Base-by-base conservation (phyloP, 2,797 vertebrate genomes). In the Chloroceryle inda region DNA sequence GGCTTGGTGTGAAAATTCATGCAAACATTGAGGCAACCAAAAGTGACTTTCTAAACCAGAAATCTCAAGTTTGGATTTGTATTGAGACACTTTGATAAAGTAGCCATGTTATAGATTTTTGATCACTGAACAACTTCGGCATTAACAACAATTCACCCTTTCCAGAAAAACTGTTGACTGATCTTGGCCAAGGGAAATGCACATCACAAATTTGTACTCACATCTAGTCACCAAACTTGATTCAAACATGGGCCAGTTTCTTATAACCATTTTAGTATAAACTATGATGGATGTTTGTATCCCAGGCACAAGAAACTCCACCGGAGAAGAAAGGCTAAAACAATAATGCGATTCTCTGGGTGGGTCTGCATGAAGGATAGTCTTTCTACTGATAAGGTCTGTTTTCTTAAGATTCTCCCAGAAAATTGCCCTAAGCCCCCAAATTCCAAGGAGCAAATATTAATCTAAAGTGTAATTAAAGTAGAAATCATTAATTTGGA, bases 401-500 rank as follows among this genome's bases (percentile, higher is more conserved):
- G 20, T 63, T 94, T 84, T 27, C 63, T 84, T 72, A 42, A 68
- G 61, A 74, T 55, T 91, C 11, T 69, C 42, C 6, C 33, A 72
- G 59, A 91, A 86, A 90, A 88, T 14, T 61, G 24, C 38, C 52
- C 26, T 52, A 63, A 89, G 45, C 37, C 29, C 6, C 33, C 22
- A 78, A 62, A 81, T 69, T 89, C 42, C 38, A 56, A 29, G 24
- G 14, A 92, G 52, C 7, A 92, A 92, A 78, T 85, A 75, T 55
- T 81, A 75, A 77, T 66, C 38, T 83, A 21, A 97, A 86, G 16
- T 22, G 15, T 44, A 77, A 91, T 88, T 88, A 63, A 75, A 89
- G 35, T 56, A 24, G 19, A 88, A 94, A 89, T 66, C 5, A 52
- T 78, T 0, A 66, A 59, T 92, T 88, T 66, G 42, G 62, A 94